Percentiles rank a stretch among this genome's conserved stretches.
These are phyloP conservation scores for Scartelaos histophorus DNA, from an alignment of 2,113 vertebrate genomes.

Conservation along the genomic window DNA sequence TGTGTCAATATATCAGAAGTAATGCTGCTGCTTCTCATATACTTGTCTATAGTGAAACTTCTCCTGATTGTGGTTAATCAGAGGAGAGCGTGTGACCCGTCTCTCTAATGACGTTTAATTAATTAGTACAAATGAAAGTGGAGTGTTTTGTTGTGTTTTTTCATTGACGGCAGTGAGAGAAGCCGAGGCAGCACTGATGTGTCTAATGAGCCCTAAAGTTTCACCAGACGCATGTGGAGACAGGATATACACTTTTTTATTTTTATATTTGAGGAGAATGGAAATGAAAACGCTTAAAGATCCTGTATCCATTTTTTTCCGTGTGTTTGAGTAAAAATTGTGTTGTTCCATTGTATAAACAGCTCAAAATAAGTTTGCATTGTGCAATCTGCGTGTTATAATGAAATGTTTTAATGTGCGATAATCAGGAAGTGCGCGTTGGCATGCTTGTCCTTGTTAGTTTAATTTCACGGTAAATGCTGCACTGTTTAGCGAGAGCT, in stretches of 20 bases:
- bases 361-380: too few relatives aligned
- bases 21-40: not conserved
- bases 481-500: too few relatives aligned
- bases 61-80: not conserved
- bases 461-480: too few relatives aligned
- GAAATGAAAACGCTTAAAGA: not conserved
- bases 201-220: slow-evolving; percentile 32
- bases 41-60: not conserved
- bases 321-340: too few relatives aligned
- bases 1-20: not conserved
- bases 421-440: too few relatives aligned
- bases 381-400: too few relatives aligned
- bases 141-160: slow-evolving; percentile 34
- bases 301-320: not conserved
- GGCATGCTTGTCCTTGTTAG: too few relatives aligned
- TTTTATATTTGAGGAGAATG: not conserved
- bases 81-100: not conserved
- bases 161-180: slow-evolving; percentile 18
- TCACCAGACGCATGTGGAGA: slow-evolving; percentile 23
- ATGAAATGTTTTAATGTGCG: too few relatives aligned
- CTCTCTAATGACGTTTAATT: slow-evolving; percentile 10
- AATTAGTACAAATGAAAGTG: slow-evolving; percentile 36
- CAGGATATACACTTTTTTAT: not conserved
- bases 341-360: too few relatives aligned
- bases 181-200: slow-evolving; percentile 13